Conservation (phyloP, 1,140 invertebrate genomes). For the Mya arenaria region DNA sequence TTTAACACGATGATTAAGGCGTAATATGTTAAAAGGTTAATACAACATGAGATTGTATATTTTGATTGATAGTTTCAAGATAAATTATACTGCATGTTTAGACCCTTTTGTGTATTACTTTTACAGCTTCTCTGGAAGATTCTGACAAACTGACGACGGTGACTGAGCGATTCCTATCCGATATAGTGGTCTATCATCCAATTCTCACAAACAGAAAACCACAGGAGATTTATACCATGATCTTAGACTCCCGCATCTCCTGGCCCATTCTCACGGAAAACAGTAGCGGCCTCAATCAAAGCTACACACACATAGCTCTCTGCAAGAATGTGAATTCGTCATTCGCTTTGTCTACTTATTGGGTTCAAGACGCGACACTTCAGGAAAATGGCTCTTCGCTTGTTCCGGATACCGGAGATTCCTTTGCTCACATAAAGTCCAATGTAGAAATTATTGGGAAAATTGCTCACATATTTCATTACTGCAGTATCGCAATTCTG, state of each 20-base stretch:
- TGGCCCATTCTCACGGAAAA: constrained; percentile 45
- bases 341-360: neutral
- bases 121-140: constrained; percentile 64
- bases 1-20: too few relatives aligned
- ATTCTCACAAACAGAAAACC: constrained; percentile 30
- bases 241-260: constrained; percentile 47
- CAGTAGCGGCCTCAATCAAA: neutral
- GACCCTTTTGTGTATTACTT: too few relatives aligned
- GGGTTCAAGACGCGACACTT: neutral
- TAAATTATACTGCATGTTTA: too few relatives aligned
- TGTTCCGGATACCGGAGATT: neutral
- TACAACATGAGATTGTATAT: too few relatives aligned
- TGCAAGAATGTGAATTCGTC: neutral
- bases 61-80: too few relatives aligned
- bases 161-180: constrained; percentile 52
- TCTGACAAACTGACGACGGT: constrained; percentile 57
- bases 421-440: neutral
- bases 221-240: constrained; percentile 61
- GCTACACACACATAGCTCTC: neutral
- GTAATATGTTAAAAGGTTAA: too few relatives aligned
- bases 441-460: constrained; percentile 51
- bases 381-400: neutral
- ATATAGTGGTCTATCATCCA: constrained; percentile 22
- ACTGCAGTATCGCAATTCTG: constrained; percentile 61
- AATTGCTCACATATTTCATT: constrained; percentile 64